phyloP scores from a whole-genome alignment of 2,113 vertebrate genomes.

The Nettapus auritus region DNA sequence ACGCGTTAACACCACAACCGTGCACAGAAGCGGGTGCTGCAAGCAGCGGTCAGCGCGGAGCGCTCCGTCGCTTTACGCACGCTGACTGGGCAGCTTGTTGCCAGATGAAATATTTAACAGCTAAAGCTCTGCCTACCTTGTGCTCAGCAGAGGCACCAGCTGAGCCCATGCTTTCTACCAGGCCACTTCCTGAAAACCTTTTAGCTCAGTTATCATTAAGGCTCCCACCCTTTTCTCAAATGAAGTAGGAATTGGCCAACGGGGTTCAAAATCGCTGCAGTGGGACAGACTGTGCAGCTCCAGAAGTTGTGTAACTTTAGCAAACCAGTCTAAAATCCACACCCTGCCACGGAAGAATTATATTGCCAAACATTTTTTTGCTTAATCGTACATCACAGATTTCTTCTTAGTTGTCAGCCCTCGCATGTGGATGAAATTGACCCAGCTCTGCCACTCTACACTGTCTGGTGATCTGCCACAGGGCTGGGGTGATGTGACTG shows the following conservation, averaged over 20 bases:
- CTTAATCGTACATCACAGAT: neutral
- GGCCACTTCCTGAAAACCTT: neutral
- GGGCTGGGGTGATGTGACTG: neutral
- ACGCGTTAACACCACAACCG: accelerated
- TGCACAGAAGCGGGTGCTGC: neutral
- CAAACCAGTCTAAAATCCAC: neutral
- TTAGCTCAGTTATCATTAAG: neutral
- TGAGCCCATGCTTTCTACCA: neutral
- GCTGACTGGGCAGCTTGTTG: neutral
- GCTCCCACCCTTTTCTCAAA: neutral
- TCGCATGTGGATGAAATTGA: neutral
- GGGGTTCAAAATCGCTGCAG: neutral
- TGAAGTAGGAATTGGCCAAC: neutral
- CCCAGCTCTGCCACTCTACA: neutral
- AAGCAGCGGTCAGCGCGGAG: accelerated
- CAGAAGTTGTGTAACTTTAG: neutral
- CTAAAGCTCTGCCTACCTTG: neutral
- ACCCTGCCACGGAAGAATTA: neutral
- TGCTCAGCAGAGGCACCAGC: neutral
- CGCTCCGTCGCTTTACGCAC: neutral
- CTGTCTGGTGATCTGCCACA: neutral
- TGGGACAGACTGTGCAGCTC: neutral
- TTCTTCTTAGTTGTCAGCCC: neutral
- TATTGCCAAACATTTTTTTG: neutral
- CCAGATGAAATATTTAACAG: neutral